Evolutionary conservation across 2,888 invertebrate species (phyloP).

Genomic region (Standfussiana lucernea): DNA sequence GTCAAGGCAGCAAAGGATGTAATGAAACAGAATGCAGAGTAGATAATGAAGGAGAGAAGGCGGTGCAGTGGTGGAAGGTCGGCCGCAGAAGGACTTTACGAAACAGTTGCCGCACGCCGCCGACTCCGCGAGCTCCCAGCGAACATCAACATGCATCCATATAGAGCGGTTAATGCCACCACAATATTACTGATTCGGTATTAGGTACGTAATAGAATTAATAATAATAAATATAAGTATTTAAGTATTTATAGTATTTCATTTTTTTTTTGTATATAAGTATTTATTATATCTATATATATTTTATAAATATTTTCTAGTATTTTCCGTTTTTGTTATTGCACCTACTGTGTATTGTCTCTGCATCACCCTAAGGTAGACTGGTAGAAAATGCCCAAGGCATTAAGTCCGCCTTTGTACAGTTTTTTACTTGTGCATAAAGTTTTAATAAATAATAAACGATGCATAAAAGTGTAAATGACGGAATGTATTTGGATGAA

Average conservation of each 20-base stretch:
- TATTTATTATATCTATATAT: too few species aligned
- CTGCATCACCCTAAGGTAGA: too few species aligned
- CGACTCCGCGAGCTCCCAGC: slow-evolving; percentile 64
- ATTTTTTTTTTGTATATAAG: too few species aligned
- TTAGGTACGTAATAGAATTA: neutral
- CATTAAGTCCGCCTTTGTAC: too few species aligned
- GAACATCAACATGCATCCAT: slow-evolving; percentile 57
- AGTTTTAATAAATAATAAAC: too few species aligned
- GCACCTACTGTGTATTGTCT: too few species aligned
- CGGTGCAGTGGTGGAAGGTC: slow-evolving; percentile 60
- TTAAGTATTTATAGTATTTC: too few species aligned
- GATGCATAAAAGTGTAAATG: neutral
- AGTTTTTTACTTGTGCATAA: too few species aligned
- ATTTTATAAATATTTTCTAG: too few species aligned
- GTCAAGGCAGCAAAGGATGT: slow-evolving; percentile 14
- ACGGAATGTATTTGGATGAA: neutral
- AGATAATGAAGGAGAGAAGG: slow-evolving; percentile 71
- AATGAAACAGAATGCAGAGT: slow-evolving; percentile 18
- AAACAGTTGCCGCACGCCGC: slow-evolving; percentile 80
- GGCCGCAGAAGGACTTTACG: slow-evolving; percentile 82
- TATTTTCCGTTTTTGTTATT: too few species aligned
- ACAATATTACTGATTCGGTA: neutral
- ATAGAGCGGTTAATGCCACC: slow-evolving; percentile 69
- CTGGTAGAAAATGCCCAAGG: too few species aligned
- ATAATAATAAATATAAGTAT: too few species aligned